Evolutionary conservation across 2,113 vertebrate genomes (phyloP).

Genomic region (Condylura cristata): DNA sequence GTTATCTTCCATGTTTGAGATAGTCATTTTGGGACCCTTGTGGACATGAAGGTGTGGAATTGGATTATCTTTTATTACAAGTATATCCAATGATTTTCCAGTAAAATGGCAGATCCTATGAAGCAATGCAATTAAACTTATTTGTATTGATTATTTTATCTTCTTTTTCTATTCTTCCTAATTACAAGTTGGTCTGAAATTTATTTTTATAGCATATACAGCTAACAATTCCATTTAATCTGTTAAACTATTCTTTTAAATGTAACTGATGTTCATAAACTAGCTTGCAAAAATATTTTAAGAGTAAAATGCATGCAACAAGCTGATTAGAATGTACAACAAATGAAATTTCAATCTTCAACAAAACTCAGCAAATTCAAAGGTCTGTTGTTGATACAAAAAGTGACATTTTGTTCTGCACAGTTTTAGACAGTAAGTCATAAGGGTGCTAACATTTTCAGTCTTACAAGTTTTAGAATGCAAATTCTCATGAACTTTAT

Average conservation of each 20-base stretch:
- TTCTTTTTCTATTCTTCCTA: not conserved
- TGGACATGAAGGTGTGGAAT: not conserved
- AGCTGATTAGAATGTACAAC: constrained; percentile 48
- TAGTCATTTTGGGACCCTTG: not conserved
- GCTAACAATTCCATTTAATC: not conserved
- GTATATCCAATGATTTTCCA: not conserved
- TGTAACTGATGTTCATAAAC: not conserved
- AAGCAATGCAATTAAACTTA: not conserved
- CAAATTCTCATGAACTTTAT: constrained; percentile 62
- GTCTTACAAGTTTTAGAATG: constrained; percentile 63
- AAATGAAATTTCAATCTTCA: constrained; percentile 70
- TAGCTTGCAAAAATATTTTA: constrained; percentile 22
- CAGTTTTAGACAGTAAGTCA: constrained; percentile 66
- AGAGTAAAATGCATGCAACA: constrained; percentile 44
- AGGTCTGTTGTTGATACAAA: constrained; percentile 59
- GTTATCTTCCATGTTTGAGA: not conserved
- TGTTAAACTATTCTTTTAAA: not conserved
- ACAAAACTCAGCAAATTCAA: constrained; percentile 65
- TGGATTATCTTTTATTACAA: not conserved
- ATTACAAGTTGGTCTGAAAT: not conserved
- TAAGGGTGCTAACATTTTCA: constrained; percentile 64
- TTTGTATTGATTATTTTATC: not conserved
- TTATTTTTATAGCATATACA: not conserved
- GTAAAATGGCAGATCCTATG: not conserved
- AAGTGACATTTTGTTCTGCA: constrained; percentile 70